Evolutionary conservation across 2,888 invertebrate species (phyloP).

Genomic region (Drosophila flavopinicola): DNA sequence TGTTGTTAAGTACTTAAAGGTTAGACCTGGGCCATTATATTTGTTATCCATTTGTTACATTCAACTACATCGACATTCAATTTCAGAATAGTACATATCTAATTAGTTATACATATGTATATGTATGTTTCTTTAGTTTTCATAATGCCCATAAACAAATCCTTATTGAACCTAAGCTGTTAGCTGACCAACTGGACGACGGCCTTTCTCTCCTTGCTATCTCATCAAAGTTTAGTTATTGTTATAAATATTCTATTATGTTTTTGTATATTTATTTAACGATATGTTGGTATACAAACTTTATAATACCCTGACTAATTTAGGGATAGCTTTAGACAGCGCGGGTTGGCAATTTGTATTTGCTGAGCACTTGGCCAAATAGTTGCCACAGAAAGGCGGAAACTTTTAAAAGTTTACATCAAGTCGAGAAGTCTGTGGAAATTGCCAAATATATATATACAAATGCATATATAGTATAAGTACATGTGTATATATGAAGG

Average conservation of each 20-base stretch:
- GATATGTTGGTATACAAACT: conserved; percentile 81
- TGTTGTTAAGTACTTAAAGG: conserved; percentile 13
- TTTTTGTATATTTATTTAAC: conserved; percentile 72
- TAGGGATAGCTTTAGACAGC: conserved; percentile 55
- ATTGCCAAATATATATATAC: conserved; percentile 6
- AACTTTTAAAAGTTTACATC: conserved; percentile 16
- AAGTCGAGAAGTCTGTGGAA: conserved; percentile 9
- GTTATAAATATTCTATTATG: conserved; percentile 47
- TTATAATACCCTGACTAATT: conserved; percentile 73
- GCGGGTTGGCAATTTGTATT: conserved; percentile 41
- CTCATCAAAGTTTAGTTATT: conserved; percentile 30
- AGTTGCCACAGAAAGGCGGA: conserved; percentile 33
- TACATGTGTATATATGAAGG: conserved; percentile 9
- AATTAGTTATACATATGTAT: conserved; percentile 44
- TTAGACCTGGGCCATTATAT: conserved; percentile 30
- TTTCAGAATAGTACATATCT: conserved; percentile 56
- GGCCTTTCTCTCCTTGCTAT: conserved; percentile 14
- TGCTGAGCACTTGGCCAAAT: conserved; percentile 56
- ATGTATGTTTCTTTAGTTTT: conserved; percentile 21
- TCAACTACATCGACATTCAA: conserved; percentile 54
- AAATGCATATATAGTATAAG: not conserved
- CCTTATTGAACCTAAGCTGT: conserved; percentile 26
- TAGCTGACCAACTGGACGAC: conserved; percentile 43
- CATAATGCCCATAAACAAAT: conserved; percentile 33
- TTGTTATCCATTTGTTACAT: conserved; percentile 36